Evolutionary conservation across 2,888 invertebrate genomes (phyloP).

Genomic region (Leptopilina syphax): DNA sequence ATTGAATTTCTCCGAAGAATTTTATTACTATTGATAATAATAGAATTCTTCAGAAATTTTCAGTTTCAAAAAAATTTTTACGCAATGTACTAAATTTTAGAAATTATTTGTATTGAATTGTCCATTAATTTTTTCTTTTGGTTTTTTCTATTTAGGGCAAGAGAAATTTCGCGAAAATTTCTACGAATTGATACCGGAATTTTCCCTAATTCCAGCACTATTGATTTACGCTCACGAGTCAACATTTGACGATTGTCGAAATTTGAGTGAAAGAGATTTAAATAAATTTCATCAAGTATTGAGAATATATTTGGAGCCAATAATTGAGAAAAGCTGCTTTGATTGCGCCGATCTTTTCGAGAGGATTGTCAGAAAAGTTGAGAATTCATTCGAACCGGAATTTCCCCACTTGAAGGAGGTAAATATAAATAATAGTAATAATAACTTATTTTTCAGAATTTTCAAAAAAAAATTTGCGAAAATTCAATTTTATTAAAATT

Average conservation of each 20-base stretch:
- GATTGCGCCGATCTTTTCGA: neutral
- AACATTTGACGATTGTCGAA: neutral
- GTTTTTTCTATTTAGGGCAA: neutral
- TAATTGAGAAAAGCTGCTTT: conserved; percentile 5
- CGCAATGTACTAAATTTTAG: no score
- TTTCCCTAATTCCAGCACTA: neutral
- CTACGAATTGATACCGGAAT: conserved; percentile 23
- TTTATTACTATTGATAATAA: no score
- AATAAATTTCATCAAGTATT: neutral
- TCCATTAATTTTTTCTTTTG: no score
- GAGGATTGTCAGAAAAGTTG: neutral
- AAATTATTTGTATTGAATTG: no score
- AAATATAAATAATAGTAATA: no score
- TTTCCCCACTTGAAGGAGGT: neutral
- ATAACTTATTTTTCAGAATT: no score
- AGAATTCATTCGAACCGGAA: neutral
- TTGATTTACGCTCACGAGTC: conserved; percentile 4
- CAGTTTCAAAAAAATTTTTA: no score
- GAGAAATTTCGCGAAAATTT: neutral
- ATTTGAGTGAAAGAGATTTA: neutral
- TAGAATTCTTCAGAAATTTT: no score
- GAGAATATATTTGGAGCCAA: neutral
- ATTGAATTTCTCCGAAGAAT: no score
- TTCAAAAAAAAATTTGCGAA: no score
- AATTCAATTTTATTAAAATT: no score